These are phyloP conservation scores for Sialia sialis DNA, from an alignment of 2,113 vertebrate genomes.

Conservation along the genomic window DNA sequence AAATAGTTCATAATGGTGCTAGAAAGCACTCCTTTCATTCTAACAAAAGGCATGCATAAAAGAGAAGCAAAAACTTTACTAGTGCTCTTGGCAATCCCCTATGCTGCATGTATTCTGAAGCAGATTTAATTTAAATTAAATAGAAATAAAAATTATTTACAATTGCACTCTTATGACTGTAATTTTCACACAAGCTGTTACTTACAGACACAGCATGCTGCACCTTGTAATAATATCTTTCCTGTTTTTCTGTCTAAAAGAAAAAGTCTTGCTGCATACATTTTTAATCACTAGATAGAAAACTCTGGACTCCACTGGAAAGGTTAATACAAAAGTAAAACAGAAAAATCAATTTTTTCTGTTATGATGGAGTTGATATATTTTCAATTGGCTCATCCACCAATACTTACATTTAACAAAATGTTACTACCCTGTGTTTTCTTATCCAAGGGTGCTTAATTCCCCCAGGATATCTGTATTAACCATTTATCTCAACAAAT, in stretches of 20 bases:
- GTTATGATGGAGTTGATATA: neutral
- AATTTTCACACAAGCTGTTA: conserved; percentile 70
- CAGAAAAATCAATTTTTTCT: neutral
- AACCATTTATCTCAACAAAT: conserved; percentile 16
- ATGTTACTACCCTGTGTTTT: neutral
- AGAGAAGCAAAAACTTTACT: conserved; percentile 22
- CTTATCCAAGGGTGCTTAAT: neutral
- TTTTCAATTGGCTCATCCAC: neutral
- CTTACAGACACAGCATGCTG: conserved; percentile 47
- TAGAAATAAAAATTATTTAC: conserved; percentile 64
- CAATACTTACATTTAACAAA: neutral
- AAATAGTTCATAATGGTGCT: neutral
- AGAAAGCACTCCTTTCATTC: neutral
- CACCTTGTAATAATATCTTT: conserved; percentile 22
- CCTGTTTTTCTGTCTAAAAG: neutral
- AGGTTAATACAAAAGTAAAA: neutral
- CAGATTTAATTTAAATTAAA: conserved; percentile 66
- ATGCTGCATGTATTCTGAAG: conserved; percentile 33
- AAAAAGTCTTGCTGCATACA: neutral
- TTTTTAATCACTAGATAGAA: conserved; percentile 9
- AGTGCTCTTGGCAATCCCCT: conserved; percentile 7
- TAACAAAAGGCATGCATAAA: conserved; percentile 23
- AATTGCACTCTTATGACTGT: conserved; percentile 41
- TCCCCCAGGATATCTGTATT: neutral
- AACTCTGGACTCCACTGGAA: neutral